Conservation (phyloP, 2,888 invertebrate species). For the Homarus gammarus region DNA sequence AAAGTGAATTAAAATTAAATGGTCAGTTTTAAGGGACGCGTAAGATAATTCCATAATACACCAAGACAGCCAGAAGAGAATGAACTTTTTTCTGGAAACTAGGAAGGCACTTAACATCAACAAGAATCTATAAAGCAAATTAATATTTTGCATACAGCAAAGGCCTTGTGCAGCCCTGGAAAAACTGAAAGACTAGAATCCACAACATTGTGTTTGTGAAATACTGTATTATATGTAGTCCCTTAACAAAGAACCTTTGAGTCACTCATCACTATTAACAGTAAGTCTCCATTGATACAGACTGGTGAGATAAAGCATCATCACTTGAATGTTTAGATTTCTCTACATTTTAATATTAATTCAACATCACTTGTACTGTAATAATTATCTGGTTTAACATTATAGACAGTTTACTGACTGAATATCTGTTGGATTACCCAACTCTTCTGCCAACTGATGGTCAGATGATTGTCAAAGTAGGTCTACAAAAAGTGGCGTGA, state of each 20-base stretch:
- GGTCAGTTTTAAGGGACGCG: no score
- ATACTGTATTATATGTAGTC: no score
- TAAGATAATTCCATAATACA: no score
- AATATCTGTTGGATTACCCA: background rate
- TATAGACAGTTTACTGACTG: background rate
- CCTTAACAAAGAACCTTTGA: background rate
- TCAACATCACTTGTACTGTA: background rate
- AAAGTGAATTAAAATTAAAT: no score
- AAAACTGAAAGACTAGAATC: constrained; percentile 15
- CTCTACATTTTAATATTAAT: background rate
- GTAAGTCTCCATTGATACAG: no score
- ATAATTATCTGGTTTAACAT: background rate
- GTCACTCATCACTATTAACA: no score
- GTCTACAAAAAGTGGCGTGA: no score
- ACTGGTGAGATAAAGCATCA: no score
- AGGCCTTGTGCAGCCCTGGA: background rate
- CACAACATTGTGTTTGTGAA: background rate
- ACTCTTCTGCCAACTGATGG: background rate
- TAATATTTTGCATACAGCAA: background rate
- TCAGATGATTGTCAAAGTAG: constrained; percentile 1
- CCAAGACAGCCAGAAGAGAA: background rate
- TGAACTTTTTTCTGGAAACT: background rate
- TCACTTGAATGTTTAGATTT: no score
- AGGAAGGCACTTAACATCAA: background rate
- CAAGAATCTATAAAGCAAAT: background rate